A percentile compares a stretch with the other conserved stretches of the same genome.
Conservation (phyloP, 1,140 invertebrate species). For the Drosophila ananassae region DNA sequence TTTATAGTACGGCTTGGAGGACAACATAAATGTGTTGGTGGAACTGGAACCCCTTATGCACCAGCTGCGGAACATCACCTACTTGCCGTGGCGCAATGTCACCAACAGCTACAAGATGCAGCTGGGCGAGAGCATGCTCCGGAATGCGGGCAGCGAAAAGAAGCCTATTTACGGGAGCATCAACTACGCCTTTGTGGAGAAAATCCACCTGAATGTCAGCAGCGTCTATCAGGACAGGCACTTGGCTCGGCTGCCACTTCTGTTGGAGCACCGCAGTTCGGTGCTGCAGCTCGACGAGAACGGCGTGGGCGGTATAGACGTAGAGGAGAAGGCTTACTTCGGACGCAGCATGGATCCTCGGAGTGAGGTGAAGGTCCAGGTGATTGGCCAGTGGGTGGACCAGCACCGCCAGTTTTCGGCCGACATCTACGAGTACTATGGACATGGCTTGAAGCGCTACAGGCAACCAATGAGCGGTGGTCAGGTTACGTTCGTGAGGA, state of each 20-base stretch:
- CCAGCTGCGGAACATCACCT: constrained; percentile 70
- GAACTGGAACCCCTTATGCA: constrained; percentile 75
- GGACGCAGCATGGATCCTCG: constrained; percentile 72
- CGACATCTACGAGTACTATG: constrained; percentile 77
- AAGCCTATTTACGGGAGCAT: constrained; percentile 78
- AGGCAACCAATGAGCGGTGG: constrained; percentile 43
- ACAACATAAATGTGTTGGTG: constrained; percentile 76
- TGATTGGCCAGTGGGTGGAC: constrained; percentile 77
- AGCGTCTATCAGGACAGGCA: constrained; percentile 40
- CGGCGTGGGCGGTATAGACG: constrained; percentile 70
- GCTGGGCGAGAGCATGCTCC: constrained; percentile 56
- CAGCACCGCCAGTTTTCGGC: constrained; percentile 68
- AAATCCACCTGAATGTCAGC: constrained; percentile 64
- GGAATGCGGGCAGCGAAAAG: constrained; percentile 65
- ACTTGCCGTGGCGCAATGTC: constrained; percentile 72
- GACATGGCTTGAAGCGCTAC: constrained; percentile 59
- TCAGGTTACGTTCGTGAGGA: constrained; percentile 60
- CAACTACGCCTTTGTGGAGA: constrained; percentile 71
- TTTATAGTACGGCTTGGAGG: constrained; percentile 66
- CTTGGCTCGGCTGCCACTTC: constrained; percentile 52
- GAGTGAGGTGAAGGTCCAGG: constrained; percentile 68
- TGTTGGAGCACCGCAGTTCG: constrained; percentile 71
- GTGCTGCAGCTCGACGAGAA: constrained; percentile 62
- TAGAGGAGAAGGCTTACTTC: constrained; percentile 68
- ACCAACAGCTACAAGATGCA: constrained; percentile 74